Conservation (phyloP, 2,888 invertebrate species). For the Hipparchia sbordonii region DNA sequence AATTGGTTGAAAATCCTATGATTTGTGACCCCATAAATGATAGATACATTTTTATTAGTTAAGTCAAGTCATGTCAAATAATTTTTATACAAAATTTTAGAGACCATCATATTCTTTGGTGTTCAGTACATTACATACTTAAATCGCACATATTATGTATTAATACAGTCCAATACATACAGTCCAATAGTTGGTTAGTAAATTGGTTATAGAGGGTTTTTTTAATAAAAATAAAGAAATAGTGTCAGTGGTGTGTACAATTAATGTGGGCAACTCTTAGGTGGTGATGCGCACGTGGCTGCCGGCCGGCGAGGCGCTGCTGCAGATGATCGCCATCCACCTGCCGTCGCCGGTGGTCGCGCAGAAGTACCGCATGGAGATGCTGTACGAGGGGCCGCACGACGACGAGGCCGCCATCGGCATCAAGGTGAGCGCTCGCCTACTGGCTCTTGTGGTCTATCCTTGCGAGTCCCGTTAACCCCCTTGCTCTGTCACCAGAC, state of each 20-base stretch:
- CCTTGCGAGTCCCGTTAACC: neutral
- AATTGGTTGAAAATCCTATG: slow-evolving; percentile 67
- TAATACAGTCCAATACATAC: too few species aligned
- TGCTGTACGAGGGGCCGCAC: slow-evolving; percentile 99
- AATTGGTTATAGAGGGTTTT: neutral
- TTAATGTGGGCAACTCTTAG: slow-evolving; percentile 57
- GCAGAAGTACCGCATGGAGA: slow-evolving; percentile 99
- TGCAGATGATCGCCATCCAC: slow-evolving; percentile 99
- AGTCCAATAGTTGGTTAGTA: too few species aligned
- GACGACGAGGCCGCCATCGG: slow-evolving; percentile 97
- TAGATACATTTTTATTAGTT: slow-evolving; percentile 43
- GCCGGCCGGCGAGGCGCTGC: slow-evolving; percentile 99
- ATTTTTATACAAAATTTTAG: too few species aligned
- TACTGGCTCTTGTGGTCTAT: too few species aligned
- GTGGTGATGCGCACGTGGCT: slow-evolving; percentile 99
- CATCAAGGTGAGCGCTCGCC: slow-evolving; percentile 85
- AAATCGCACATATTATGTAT: too few species aligned
- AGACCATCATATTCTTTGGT: too few species aligned
- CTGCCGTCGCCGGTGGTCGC: slow-evolving; percentile 99
- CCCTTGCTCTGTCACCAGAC: slow-evolving; percentile 71
- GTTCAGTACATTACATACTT: too few species aligned
- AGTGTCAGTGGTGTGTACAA: neutral
- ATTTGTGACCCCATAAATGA: slow-evolving; percentile 68
- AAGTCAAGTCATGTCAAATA: too few species aligned
- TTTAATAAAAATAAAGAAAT: neutral